These are phyloP conservation scores for Porites evermanni DNA, from an alignment of 92 coral and sea anemone genomes.

Conservation along the genomic window DNA sequence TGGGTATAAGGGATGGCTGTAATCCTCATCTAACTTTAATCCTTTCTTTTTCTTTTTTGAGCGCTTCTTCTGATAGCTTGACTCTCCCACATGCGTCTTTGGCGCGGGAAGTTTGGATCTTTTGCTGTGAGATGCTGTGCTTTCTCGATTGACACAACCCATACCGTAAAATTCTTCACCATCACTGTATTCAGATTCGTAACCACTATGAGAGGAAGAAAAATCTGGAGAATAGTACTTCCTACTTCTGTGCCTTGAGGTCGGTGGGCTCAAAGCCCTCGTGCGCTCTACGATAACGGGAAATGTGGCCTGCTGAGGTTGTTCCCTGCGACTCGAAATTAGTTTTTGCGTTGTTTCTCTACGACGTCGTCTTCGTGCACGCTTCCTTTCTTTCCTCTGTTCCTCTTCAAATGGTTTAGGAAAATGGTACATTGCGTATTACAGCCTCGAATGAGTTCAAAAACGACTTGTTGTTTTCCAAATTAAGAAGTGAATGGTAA, in stretches of 20 bases:
- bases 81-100: constrained; percentile 12
- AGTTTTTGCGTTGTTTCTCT: constrained; percentile 39
- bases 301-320: constrained; percentile 44
- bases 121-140: background rate
- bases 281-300: constrained; percentile 63
- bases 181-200: constrained; percentile 56
- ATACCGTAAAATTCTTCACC: constrained; percentile 31
- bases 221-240: constrained; percentile 48
- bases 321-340: constrained; percentile 26
- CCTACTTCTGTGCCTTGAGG: constrained; percentile 43
- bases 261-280: constrained; percentile 29
- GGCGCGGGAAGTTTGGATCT: constrained; percentile 27
- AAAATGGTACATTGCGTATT: constrained; percentile 37
- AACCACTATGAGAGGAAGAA: constrained; percentile 40
- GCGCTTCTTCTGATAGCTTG: background rate
- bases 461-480: background rate
- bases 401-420: constrained; percentile 33
- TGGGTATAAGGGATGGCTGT: constrained; percentile 14
- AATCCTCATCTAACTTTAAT: constrained; percentile 10
- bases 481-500: background rate
- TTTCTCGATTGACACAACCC: constrained; percentile 27
- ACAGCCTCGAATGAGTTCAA: background rate
- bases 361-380: constrained; percentile 39
- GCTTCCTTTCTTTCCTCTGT: constrained; percentile 50
- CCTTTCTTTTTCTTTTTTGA: constrained; percentile 33